A percentile compares a stretch with the other conserved stretches of the same genome.
Conservation (phyloP, 37 sponge, comb jelly and placozoan genomes). For the Cladorhizidae sp. region DNA sequence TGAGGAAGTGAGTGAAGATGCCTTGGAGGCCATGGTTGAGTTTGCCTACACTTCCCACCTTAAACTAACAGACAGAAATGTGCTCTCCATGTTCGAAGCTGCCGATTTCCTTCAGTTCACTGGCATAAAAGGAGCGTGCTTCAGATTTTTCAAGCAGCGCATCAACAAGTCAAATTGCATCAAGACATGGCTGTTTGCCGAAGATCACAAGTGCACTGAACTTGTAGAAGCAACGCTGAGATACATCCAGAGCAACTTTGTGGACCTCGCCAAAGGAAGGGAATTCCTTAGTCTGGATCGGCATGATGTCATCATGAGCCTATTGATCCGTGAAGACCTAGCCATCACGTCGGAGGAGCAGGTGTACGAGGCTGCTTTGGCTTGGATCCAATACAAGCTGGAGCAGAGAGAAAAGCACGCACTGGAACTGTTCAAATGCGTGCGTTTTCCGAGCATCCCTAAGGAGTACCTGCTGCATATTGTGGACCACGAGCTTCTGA, state of each 20-base stretch:
- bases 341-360: conserved; percentile 73
- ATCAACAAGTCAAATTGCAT: conserved; percentile 77
- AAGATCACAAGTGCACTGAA: conserved; percentile 62
- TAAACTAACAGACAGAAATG: conserved; percentile 70
- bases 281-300: conserved; percentile 61
- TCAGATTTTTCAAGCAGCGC: conserved; percentile 67
- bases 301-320: conserved; percentile 28
- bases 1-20: conserved; percentile 64
- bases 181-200: conserved; percentile 67
- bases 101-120: conserved; percentile 66
- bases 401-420: conserved; percentile 30
- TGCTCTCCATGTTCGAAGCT: conserved; percentile 60
- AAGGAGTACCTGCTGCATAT: conserved; percentile 68
- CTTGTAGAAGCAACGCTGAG: conserved; percentile 63
- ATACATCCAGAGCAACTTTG: conserved; percentile 65
- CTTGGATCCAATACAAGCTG: conserved; percentile 61
- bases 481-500: conserved; percentile 50
- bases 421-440: conserved; percentile 26
- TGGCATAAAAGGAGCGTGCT: conserved; percentile 71
- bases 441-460: conserved; percentile 65
- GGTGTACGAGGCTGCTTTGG: conserved; percentile 76
- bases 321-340: conserved; percentile 57
- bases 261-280: conserved; percentile 35
- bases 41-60: conserved; percentile 82
- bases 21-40: conserved; percentile 47